Base-by-base conservation (phyloP, 2,888 invertebrate species). In the Yponomeuta plumbellus region DNA sequence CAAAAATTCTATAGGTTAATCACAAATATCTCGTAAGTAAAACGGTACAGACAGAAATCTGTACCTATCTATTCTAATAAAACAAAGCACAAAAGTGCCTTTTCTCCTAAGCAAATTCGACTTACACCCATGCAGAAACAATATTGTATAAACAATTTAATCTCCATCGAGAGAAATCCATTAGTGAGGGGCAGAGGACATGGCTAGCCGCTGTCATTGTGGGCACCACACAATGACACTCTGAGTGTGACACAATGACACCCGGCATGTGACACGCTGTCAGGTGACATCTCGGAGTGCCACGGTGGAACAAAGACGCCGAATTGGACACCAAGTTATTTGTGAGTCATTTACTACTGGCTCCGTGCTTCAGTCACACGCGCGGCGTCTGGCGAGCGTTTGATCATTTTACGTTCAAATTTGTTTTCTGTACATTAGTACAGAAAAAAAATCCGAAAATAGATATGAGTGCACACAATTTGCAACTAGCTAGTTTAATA, bases 311-410 rank as follows among this genome's bases (percentile, higher is more conserved):
- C 44, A 52, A 52, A 52, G 44, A 13, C 44, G 44, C 44, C 17
- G 44, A 52, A 52, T 52, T 52, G 44, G 44, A 52, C 44, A 52
- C 44, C 44, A 52, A 52, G 44, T 52, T 52, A 52, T 13, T 52
- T 17, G 44, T 52, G 44, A 52, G 44, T 13, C 17, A 52, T 52
- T 13, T 52, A 52, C 17, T 8, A 1, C 44, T 4, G 5, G 13
- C 17, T 5, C 17, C 8, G 17, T 52, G 44, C 44, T 52, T 52
- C 17, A 17, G 44, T 17, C 17, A 52, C 44, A 52, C 44, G 13
- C 44, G 17, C 44, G 44, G 44, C 8, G 44, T 52, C 44, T 13
- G 44, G 44, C 44, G 10, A 44, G 13, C 44, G 44, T 52, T 34
- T 34, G 8, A 8, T 34, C n/a, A n/a, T n/a, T n/a, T n/a, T n/a